A percentile compares a stretch with the other conserved stretches of the same genome.
Evolutionary conservation across 2,797 vertebrate genomes (phyloP).

Genomic region (Toxotes lorentzi): DNA sequence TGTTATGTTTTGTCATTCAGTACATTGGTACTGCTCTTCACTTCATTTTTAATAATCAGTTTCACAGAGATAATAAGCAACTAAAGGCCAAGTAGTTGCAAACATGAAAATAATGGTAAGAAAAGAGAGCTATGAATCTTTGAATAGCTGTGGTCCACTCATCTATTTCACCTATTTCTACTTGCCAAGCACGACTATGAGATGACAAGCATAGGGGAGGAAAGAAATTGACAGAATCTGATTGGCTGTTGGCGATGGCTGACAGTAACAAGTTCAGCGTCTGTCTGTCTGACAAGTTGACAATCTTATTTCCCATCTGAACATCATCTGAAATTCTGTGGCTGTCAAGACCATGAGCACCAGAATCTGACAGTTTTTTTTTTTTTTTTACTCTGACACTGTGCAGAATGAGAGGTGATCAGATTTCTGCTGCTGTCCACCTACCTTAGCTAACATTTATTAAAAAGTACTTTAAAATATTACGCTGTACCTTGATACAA

Average conservation of each 20-base stretch:
- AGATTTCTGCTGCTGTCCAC: not conserved
- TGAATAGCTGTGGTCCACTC: not conserved
- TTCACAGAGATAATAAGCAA: no score
- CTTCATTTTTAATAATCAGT: not conserved
- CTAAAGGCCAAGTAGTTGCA: no score
- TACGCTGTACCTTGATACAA: not conserved
- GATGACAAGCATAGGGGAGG: not conserved
- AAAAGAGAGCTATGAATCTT: not conserved
- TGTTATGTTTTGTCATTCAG: not conserved
- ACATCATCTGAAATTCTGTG: slow-evolving; percentile 12
- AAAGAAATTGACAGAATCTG: slow-evolving; percentile 20
- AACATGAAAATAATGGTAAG: not conserved
- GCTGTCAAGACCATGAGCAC: not conserved
- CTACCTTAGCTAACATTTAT: not conserved
- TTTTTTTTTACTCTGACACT: not conserved
- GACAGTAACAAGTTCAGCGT: slow-evolving; percentile 16
- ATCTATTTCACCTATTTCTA: slow-evolving; percentile 4
- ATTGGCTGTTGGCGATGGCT: slow-evolving; percentile 25
- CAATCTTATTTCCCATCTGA: slow-evolving; percentile 22
- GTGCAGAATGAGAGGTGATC: not conserved
- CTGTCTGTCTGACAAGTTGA: slow-evolving; percentile 35
- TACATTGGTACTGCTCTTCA: not conserved
- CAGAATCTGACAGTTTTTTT: slow-evolving; percentile 2
- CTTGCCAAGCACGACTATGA: slow-evolving; percentile 4
- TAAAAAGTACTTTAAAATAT: not conserved